Evolutionary conservation across 2,888 invertebrate species (phyloP).

Genomic region (Germaria angustata): DNA sequence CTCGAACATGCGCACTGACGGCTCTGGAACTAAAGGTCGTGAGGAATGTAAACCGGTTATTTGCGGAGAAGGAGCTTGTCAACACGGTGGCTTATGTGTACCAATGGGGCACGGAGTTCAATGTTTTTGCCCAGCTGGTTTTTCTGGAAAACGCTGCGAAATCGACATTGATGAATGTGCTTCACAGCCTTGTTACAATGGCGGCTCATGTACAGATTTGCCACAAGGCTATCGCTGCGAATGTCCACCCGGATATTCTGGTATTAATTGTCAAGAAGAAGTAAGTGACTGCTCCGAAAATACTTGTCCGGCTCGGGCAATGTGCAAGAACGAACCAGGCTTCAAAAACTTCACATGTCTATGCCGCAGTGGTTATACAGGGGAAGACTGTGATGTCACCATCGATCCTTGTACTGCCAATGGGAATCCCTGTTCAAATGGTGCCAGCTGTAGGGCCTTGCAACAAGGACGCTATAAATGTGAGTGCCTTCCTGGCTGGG

Average conservation of each 20-base stretch:
- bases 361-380: slow-evolving; percentile 96
- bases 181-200: slow-evolving; percentile 96
- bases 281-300: slow-evolving; percentile 92
- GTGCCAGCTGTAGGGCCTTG: slow-evolving; percentile 92
- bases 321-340: slow-evolving; percentile 97
- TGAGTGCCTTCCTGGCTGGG: slow-evolving; percentile 98
- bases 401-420: slow-evolving; percentile 94
- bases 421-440: slow-evolving; percentile 94
- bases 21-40: slow-evolving; percentile 88
- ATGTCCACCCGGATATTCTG: slow-evolving; percentile 92
- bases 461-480: slow-evolving; percentile 96
- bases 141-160: slow-evolving; percentile 95
- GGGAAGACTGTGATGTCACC: slow-evolving; percentile 93
- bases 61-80: slow-evolving; percentile 92
- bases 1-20: slow-evolving; percentile 92
- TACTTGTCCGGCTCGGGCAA: slow-evolving; percentile 96
- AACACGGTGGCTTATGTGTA: slow-evolving; percentile 94
- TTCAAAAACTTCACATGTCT: slow-evolving; percentile 94
- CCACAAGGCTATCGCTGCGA: slow-evolving; percentile 96
- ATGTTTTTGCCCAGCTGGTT: slow-evolving; percentile 96
- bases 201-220: slow-evolving; percentile 93
- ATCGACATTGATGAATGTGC: slow-evolving; percentile 97
- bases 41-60: slow-evolving; percentile 93
- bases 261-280: slow-evolving; percentile 97
- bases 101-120: slow-evolving; percentile 93